A percentile compares a stretch with the other conserved stretches of the same genome.
phyloP scores from a whole-genome alignment of 2,113 vertebrate genomes.

The Stercorarius parasiticus region DNA sequence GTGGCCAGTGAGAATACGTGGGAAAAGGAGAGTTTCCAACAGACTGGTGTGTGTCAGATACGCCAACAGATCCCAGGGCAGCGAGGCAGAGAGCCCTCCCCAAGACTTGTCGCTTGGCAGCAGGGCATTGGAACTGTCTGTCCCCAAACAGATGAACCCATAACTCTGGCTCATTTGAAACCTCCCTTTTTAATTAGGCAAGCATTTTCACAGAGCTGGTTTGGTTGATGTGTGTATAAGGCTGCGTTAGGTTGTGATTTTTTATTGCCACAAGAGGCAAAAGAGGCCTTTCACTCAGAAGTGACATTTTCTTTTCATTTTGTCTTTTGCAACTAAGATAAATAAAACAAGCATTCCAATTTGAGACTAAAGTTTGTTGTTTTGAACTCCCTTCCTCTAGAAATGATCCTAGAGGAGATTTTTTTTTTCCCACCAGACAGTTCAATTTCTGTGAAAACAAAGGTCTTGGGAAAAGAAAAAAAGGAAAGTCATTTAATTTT shows the following conservation, averaged over 20 bases:
- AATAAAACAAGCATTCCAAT: not conserved
- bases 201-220: not conserved
- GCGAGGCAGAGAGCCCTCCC: rapidly evolving
- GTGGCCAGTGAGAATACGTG: not conserved
- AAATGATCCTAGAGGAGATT: not conserved
- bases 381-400: not conserved
- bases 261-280: not conserved
- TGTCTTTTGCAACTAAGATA: not conserved
- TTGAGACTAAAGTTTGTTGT: not conserved
- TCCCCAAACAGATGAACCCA: not conserved
- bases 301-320: not conserved
- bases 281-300: not conserved
- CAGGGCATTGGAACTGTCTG: not conserved
- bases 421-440: not conserved
- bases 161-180: not conserved
- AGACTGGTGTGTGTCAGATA: not conserved
- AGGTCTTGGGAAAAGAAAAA: not conserved
- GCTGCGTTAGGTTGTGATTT: not conserved
- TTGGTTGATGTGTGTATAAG: not conserved
- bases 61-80: not conserved
- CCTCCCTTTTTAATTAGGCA: not conserved
- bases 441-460: not conserved
- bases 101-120: not conserved
- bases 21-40: not conserved
- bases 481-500: not conserved